Base-by-base conservation (phyloP, 2,888 invertebrate species). In the Allophyes oxyacanthae region DNA sequence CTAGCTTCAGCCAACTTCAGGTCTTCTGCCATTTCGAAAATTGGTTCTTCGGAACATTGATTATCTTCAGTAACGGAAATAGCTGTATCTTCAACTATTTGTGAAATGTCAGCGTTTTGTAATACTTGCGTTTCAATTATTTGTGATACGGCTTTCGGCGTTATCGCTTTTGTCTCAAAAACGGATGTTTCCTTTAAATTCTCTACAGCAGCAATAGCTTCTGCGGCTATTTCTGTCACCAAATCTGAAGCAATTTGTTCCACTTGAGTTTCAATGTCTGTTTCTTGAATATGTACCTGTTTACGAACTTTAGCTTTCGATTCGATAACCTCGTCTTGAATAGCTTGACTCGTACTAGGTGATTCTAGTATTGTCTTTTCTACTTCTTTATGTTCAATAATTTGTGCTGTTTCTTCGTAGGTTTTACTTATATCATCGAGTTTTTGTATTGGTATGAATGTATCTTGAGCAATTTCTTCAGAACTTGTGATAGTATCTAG, bases 231-330 rank as follows among this genome's bases (percentile, higher is more conserved):
- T 54, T 62, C 64, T 14, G 64, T 37, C 7, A 68, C 49, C 34
- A 66, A 45, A 15, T 70, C 73, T 28, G 33, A 46, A 26, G 64
- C 65, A 26, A 66, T 50, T 30, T 64, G 36, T 62, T 64, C 43
- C 45, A 67, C 41, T 36, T 72, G 53, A 13, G 36, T 34, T 41
- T 68, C 51, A n/a, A 41, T 13, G 6, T 40, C 36, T 28, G 11
- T 14, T 52, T 68, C 58, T 10, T 69, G 55, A 36, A 59, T 69
- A 26, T 36, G 33, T 6, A 74, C 49, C 40, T 55, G 41, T 41
- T 51, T 54, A 8, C 34, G 46, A 6, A 9, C 26, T 40, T 55
- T 54, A 45, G 1, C 11, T 15, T 68, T 51, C 20, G 48, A 37
- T 2, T 13, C 9, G 3, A 9, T 20, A n/a, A 40, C 4, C 5